These are phyloP conservation scores for Holothuria leucospilota DNA, from an alignment of 53 echinoderm and acorn worm species.

Conservation along the genomic window DNA sequence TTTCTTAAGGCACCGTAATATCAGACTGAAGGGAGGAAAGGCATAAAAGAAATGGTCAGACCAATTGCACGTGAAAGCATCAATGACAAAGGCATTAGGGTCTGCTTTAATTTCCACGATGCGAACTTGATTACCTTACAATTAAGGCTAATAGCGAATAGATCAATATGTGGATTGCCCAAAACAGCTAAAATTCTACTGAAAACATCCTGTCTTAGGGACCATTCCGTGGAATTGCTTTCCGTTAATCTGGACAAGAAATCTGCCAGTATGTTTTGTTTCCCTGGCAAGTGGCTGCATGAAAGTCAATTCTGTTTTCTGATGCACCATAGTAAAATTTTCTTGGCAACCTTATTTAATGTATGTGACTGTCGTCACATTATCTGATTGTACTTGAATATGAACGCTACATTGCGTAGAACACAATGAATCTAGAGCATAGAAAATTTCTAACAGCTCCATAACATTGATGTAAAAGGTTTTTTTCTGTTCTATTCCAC, in stretches of 20 bases:
- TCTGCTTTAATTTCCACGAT: slow-evolving; percentile 67
- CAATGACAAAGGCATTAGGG: too few species aligned
- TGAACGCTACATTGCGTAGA: too few species aligned
- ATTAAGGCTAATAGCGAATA: slow-evolving; percentile 64
- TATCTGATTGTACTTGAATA: too few species aligned
- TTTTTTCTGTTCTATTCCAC: slow-evolving; percentile 51
- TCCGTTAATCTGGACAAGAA: too few species aligned
- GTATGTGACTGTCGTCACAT: slow-evolving; percentile 30
- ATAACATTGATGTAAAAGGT: slow-evolving; percentile 51
- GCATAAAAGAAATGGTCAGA: too few species aligned
- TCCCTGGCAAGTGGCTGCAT: background rate
- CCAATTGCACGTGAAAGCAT: too few species aligned
- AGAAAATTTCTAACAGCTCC: slow-evolving; percentile 46
- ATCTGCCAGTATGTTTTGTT: too few species aligned
- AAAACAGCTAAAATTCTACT: background rate
- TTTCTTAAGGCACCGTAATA: slow-evolving; percentile 22
- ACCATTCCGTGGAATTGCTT: too few species aligned
- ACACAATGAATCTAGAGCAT: slow-evolving; percentile 40
- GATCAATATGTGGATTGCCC: slow-evolving; percentile 55
- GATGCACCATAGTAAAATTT: slow-evolving; percentile 57
- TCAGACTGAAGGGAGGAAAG: too few species aligned
- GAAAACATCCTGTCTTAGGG: too few species aligned
- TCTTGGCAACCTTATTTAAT: slow-evolving; percentile 29
- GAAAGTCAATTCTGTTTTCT: slow-evolving; percentile 43
- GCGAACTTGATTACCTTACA: slow-evolving; percentile 50